A percentile compares a stretch with the other conserved stretches of the same genome.
These are phyloP conservation scores for Mobula hypostoma DNA, from an alignment of 2,113 vertebrate genomes.

Conservation along the genomic window DNA sequence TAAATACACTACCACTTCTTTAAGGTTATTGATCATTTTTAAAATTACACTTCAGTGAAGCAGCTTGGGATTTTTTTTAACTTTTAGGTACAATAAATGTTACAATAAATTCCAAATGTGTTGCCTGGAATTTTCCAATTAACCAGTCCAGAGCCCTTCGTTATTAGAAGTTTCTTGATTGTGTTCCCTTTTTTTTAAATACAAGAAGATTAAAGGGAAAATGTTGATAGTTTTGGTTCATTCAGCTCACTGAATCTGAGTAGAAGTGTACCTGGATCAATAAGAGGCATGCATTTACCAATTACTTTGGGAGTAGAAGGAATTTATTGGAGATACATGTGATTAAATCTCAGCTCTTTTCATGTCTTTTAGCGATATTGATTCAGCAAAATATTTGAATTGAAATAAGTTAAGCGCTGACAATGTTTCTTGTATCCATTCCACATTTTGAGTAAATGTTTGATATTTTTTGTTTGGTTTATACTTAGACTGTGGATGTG, in stretches of 20 bases:
- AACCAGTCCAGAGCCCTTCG: too few species aligned
- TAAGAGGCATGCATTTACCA: not conserved
- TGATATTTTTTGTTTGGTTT: not conserved
- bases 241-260: not conserved
- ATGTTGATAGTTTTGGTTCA: not conserved
- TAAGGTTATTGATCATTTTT: too few species aligned
- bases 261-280: not conserved
- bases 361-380: not conserved
- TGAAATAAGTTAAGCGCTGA: not conserved
- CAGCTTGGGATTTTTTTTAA: too few species aligned
- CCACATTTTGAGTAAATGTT: not conserved
- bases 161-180: too few species aligned
- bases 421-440: not conserved
- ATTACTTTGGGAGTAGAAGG: not conserved
- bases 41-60: too few species aligned
- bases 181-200: not conserved
- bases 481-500: not conserved
- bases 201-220: not conserved
- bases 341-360: not conserved
- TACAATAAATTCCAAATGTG: too few species aligned
- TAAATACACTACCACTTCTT: too few species aligned
- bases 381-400: not conserved
- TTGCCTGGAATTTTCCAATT: too few species aligned
- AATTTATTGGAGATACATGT: not conserved
- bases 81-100: too few species aligned